phyloP scores from a whole-genome alignment of 2,888 invertebrate genomes.

The Pyrochroa serraticornis region DNA sequence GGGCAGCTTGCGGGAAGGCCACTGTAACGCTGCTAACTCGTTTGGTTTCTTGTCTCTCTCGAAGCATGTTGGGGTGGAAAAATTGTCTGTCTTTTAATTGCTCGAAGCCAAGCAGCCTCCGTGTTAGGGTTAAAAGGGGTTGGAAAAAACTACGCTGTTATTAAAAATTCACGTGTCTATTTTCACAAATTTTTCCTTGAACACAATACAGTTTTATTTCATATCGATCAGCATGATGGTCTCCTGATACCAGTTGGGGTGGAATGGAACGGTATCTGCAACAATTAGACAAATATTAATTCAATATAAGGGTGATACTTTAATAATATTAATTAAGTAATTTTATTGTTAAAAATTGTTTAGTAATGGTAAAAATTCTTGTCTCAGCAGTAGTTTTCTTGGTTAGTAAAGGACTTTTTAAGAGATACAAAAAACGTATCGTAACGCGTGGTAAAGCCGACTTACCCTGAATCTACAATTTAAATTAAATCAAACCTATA shows the following conservation, averaged over 20 bases:
- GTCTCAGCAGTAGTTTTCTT: no score
- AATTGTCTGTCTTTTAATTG: conserved; percentile 2
- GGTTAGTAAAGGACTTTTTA: no score
- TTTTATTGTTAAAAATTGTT: not conserved
- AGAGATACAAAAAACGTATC: no score
- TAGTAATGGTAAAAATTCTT: no score
- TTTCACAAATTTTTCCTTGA: not conserved
- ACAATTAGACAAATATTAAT: not conserved
- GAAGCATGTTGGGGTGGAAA: not conserved
- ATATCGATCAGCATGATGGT: not conserved
- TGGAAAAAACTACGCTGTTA: conserved; percentile 1
- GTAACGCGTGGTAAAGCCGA: no score
- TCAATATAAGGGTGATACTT: not conserved
- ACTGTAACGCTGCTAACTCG: no score
- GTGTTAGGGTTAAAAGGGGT: conserved; percentile 7
- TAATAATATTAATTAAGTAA: not conserved
- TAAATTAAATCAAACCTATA: no score
- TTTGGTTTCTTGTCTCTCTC: no score
- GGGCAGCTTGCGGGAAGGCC: no score
- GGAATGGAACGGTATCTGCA: not conserved
- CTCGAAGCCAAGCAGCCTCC: conserved; percentile 1
- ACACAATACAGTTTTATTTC: not conserved
- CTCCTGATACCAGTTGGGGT: not conserved
- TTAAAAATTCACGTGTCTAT: not conserved
- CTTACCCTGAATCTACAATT: no score